Base-by-base conservation (phyloP, 92 coral and sea anemone genomes). In the Metridium senile region DNA sequence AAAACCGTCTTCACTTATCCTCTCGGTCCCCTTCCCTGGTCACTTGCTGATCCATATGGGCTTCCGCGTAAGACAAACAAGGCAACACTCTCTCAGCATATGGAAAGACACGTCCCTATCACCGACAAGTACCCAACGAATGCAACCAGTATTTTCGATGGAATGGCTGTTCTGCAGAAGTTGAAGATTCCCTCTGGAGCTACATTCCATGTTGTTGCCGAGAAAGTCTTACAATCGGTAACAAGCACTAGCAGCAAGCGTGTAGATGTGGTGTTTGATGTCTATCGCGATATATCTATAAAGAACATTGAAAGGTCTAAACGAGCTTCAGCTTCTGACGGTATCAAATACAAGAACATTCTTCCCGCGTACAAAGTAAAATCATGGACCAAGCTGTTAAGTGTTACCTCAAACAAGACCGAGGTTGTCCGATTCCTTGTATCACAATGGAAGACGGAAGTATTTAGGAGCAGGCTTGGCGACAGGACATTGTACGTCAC, bases 21-120 rank as follows among this genome's bases (percentile, higher is more conserved):
- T 27, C 86, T 88, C 29, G 86, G 89, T 28, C 93, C 93, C 8
- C 83, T 84, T 27, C 84, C 84, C 33, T 88, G 83, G 93, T 46
- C 86, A 3, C 63, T 88, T 25, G 86, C 88, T 30, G 86, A 74
- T 82, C 81, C 84, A 1, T 79, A 84, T 80, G 86, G 89, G 9
- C 46, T 72, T 1, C 89, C 89, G 18, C 66, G 84, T 2, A 84
- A 89, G 80, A 74, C 82, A 45, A 65, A 34, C 76, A 83, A 78
- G 62, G 80, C 88, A 49, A 78, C 56, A 39, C 83, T 88, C 10
- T 58, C 86, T 9, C 64, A 83, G 22, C 83, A 88, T 16, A 72
- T 88, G 26, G 86, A 87, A 76, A 58, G 54, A 62, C 56, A 71
- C 25, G 70, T 84, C 54, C 56, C 58, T 46, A 77, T 45, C 69